Evolutionary conservation across 37 sponge, comb jelly and placozoan genomes (phyloP), one percentile per base, ranked within the genome.

Genomic region (Halichondria panicea): DNA sequence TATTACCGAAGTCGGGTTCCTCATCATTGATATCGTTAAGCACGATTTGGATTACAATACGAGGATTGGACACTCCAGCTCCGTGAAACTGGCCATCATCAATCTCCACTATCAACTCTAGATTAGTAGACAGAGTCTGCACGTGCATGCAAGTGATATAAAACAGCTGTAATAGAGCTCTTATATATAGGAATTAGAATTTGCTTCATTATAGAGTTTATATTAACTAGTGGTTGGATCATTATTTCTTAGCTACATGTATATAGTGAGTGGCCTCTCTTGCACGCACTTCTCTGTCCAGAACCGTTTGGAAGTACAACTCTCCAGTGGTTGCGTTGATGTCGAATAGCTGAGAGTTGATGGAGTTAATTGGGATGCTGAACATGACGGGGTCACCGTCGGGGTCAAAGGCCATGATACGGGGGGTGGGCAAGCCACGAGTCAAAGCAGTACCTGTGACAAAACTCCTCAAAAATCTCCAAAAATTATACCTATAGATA

Each of bases 231-330:
- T n/a, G n/a, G n/a, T n/a, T n/a, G n/a, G n/a, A n/a, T n/a, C n/a
- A n/a, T n/a, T n/a, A n/a, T n/a, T n/a, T n/a, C n/a, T n/a, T n/a
- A n/a, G n/a, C n/a, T n/a, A n/a, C n/a, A n/a, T n/a, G n/a, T n/a
- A n/a, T n/a, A n/a, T n/a, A n/a, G n/a, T n/a, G n/a, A n/a, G n/a
- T n/a, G n/a, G n/a, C 4, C 4, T 28, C 18, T 54, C 18, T 11
- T 28, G 7, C 11, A 68, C 69, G 22, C 31, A 84, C 85, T 57
- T 84, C 85, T 84, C 85, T 77, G 72, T 84, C 85, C 55, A 84
- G 55, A 0, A 7, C 9, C 3, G 36, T 34, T 44, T 31, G 52
- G 11, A 33, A n/a, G 34, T 50, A 37, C 35, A 84, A 45, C 22
- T 48, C 19, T 63, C 72, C 85, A n/a, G 53, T 41, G 39, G 35